phyloP scores from a whole-genome alignment of 2,113 vertebrate species.

The Physeter macrocephalus region DNA sequence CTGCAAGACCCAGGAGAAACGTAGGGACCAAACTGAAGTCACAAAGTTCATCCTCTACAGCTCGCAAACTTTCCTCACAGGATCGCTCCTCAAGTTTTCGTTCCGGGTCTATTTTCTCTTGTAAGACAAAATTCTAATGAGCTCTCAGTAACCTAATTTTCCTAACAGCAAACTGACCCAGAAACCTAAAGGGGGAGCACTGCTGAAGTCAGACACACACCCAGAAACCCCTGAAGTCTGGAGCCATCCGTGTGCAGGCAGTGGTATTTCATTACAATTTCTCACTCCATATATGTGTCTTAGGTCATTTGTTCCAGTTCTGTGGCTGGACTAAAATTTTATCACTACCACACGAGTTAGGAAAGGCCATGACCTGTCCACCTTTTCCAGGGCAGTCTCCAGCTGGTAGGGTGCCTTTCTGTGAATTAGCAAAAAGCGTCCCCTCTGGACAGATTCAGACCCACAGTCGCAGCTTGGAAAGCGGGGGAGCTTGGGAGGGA shows the following conservation, averaged over 20 bases:
- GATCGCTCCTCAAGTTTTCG: not conserved
- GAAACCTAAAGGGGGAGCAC: not conserved
- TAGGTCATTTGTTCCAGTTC: not conserved
- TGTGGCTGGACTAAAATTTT: too few species aligned
- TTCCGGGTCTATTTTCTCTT: not conserved
- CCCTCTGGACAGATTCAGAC: not conserved
- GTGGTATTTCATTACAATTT: rapidly evolving
- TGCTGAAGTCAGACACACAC: not conserved
- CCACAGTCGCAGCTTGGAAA: not conserved
- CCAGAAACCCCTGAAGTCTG: not conserved
- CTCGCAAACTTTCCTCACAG: not conserved
- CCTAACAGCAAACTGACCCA: not conserved
- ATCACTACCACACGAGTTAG: too few species aligned
- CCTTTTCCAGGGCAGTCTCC: not conserved
- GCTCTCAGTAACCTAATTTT: not conserved
- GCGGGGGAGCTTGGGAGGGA: not conserved
- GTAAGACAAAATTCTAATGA: not conserved
- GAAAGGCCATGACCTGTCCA: too few species aligned
- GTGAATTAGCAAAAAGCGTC: not conserved
- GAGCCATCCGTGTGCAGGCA: rapidly evolving
- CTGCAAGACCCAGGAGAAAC: not conserved
- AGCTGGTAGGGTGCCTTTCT: rapidly evolving
- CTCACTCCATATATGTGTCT: not conserved
- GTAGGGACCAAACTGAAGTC: rapidly evolving
- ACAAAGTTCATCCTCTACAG: not conserved